Evolutionary conservation across 2,113 vertebrate species (phyloP).

Genomic region (Chroicocephalus ridibundus): DNA sequence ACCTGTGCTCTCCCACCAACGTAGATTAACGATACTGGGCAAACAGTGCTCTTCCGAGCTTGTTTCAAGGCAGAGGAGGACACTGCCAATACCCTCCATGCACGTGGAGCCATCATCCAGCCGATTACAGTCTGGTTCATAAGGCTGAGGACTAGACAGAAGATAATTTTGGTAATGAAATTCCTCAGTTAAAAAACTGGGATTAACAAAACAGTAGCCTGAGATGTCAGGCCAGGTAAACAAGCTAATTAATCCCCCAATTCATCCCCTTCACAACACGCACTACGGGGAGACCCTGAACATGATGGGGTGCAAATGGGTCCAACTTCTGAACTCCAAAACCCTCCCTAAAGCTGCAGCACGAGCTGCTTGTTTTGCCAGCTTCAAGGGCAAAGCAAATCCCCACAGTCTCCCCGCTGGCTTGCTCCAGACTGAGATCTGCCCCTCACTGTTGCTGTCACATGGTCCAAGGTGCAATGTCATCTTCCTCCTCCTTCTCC

Average conservation of each 20-base stretch:
- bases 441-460: background rate
- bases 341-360: background rate
- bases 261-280: background rate
- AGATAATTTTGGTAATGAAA: background rate
- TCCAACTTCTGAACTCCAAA: background rate
- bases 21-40: accelerated
- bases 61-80: background rate
- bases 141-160: background rate
- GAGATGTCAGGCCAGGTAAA: background rate
- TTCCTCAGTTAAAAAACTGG: background rate
- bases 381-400: background rate
- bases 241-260: background rate
- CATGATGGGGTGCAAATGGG: background rate
- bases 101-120: background rate
- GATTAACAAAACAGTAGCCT: background rate
- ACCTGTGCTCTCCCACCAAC: background rate
- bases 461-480: too few species aligned
- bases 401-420: background rate
- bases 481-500: background rate
- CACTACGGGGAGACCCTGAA: background rate
- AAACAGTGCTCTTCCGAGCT: background rate
- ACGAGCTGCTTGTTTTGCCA: background rate
- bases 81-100: background rate
- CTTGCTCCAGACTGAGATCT: background rate
- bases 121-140: background rate